Percentiles rank a stretch among this genome's conserved stretches.
phyloP scores from a whole-genome alignment of 2,797 vertebrate species.

The Melanitta fusca region DNA sequence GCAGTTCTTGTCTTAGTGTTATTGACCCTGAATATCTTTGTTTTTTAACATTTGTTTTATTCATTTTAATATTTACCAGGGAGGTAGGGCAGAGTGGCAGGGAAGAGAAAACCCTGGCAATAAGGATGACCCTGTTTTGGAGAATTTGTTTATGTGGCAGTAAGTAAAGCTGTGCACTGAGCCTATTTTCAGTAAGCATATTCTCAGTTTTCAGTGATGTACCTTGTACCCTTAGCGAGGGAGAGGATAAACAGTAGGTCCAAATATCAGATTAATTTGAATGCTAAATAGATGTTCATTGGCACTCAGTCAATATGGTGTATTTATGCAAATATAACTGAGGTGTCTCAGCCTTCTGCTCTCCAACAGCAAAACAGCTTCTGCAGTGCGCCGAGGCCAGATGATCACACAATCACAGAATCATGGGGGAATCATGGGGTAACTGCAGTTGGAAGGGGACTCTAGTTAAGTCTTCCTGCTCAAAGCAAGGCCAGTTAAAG shows the following conservation, averaged over 20 bases:
- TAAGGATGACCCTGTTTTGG: not conserved
- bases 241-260: not conserved
- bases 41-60: not conserved
- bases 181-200: not conserved
- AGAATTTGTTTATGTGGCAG: not conserved
- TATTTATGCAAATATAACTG: not conserved
- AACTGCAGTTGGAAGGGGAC: not conserved
- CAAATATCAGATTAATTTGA: not conserved
- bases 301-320: not conserved
- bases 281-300: not conserved
- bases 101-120: not conserved
- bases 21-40: not conserved
- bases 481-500: not conserved
- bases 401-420: not conserved
- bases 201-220: not conserved
- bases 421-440: not conserved
- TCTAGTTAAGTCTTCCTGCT: not conserved
- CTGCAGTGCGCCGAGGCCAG: not conserved
- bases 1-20: not conserved
- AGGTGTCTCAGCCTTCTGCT: not conserved
- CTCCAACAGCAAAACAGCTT: not conserved
- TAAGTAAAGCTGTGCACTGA: not conserved
- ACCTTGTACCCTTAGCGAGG: accelerated
- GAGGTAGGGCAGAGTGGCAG: not conserved
- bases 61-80: not conserved